Evolutionary conservation across 2,113 vertebrate genomes (phyloP), one percentile per base, ranked within the genome.

Genomic region (Taurulus bubalis): DNA sequence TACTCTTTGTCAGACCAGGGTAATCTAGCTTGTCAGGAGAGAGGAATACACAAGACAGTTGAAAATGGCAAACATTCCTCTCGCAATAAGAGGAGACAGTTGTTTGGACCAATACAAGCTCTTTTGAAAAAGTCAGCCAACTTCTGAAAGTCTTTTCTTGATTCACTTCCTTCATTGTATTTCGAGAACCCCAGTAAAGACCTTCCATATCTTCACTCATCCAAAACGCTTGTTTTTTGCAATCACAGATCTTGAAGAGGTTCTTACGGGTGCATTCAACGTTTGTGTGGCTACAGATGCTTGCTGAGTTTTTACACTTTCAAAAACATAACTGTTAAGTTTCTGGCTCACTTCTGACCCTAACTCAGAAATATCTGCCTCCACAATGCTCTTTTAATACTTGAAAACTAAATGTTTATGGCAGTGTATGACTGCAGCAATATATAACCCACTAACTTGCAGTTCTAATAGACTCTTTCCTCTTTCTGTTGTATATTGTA

Each of bases 201-300:
- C 36, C 55, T 55, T 42, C 62, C 36, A 64, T 18, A 73, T 70
- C 38, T 56, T 84, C 30, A 58, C 64, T 75, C 71, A 87, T 56
- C 68, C 76, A 64, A 75, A 84, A 72, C 11, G 62, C 64, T 75
- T 58, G 20, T 64, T 79, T 32, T 77, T 64, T 72, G 65, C 68
- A 78, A 68, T 77, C 53, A 51, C 75, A 80, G 38, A 75, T 67
- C 59, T 74, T 62, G 40, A 28, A 30, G 73, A 88, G 30, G 51
- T 64, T 83, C 73, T 84, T 65, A 67, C 24, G 18, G 65, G 79
- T 68, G 79, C 71, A 68, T 32, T 83, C 30, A 4, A 90, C 83
- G 84, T 90, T 85, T 81, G 79, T 83, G 38, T 67, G 71, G 74
- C 81, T 82, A 84, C 45, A 84, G 83, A 83, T 75, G 71, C 81